A percentile compares a stretch with the other conserved stretches of the same genome.
phyloP scores from a whole-genome alignment of 2,888 invertebrate genomes.

The Entomobrya proxima region DNA sequence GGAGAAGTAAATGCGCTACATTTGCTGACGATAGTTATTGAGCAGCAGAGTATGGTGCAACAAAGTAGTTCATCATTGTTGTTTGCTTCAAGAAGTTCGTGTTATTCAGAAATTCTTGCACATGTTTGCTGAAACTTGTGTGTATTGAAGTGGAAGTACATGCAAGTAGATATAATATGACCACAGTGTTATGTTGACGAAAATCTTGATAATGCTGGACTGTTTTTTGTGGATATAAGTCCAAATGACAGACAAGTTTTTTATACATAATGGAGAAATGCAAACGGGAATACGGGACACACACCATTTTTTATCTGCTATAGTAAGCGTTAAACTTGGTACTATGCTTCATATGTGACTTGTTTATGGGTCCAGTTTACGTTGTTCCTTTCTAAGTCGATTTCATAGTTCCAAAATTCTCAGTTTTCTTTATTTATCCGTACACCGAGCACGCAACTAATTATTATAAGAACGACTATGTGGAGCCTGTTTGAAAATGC shows the following conservation, averaged over 20 bases:
- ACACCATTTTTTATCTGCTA: too few relatives aligned
- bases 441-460: neutral
- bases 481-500: conserved; percentile 26
- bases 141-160: neutral
- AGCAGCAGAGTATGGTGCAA: too few relatives aligned
- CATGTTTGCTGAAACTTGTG: too few relatives aligned
- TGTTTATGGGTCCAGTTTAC: conserved; percentile 18
- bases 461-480: conserved; percentile 5
- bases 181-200: conserved; percentile 47
- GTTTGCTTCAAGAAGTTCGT: too few relatives aligned
- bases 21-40: too few relatives aligned
- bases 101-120: too few relatives aligned
- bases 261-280: too few relatives aligned
- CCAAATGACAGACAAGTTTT: neutral
- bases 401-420: conserved; percentile 34
- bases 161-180: neutral
- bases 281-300: too few relatives aligned
- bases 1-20: too few relatives aligned
- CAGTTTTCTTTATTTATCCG: neutral
- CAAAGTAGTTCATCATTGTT: too few relatives aligned
- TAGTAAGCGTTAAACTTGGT: too few relatives aligned
- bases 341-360: neutral
- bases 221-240: conserved; percentile 2
- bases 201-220: conserved; percentile 28
- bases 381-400: neutral